Evolutionary conservation across 2,888 invertebrate species (phyloP).

Genomic region (Spisula subtruncata): DNA sequence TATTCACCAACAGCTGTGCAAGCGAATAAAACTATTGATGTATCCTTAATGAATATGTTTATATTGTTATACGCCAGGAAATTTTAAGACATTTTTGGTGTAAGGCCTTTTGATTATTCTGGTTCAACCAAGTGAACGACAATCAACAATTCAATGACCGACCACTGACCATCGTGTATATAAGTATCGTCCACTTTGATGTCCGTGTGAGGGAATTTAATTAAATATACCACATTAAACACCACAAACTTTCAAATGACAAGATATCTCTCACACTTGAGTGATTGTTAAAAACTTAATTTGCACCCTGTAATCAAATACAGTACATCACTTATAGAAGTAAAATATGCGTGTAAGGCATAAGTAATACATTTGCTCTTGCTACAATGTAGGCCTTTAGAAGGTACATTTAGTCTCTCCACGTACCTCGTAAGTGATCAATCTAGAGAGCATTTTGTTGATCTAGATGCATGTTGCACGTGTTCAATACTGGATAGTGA

Average conservation of each 20-base stretch:
- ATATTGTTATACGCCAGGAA: conserved; percentile 24
- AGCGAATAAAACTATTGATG: conserved; percentile 27
- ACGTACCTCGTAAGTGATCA: not conserved
- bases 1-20: conserved; percentile 12
- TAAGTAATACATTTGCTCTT: no score
- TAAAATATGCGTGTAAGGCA: no score
- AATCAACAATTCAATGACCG: conserved; percentile 23
- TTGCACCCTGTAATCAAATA: not conserved
- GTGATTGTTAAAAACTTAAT: not conserved
- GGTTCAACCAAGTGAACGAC: not conserved
- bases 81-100: conserved; percentile 8
- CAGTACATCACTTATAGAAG: no score
- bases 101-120: not conserved
- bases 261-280: not conserved
- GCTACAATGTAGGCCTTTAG: no score
- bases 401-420: no score
- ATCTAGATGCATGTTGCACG: not conserved
- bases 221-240: conserved; percentile 15
- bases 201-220: conserved; percentile 22
- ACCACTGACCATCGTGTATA: conserved; percentile 8
- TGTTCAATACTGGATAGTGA: not conserved
- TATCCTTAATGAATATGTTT: conserved; percentile 14
- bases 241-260: not conserved
- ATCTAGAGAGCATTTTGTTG: not conserved
- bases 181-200: conserved; percentile 6